Conservation (phyloP, 2,113 vertebrate genomes). For the human region GRCh38 chrX:142073001-142073500, state of each 20-base stretch:
- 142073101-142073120: not conserved
- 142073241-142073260: not conserved
- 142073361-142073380: not conserved
- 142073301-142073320: not conserved
- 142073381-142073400: not conserved
- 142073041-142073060: not conserved
- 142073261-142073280: not conserved
- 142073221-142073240: not conserved
- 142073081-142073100: not conserved
- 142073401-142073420: not conserved
- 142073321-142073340: not conserved
- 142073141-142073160: not conserved
- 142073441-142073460: not conserved
- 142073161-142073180: not conserved
- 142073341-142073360: not conserved
- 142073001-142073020: not conserved
- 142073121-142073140: not conserved
- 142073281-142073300: not conserved
- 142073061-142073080: not conserved
- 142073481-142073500: not conserved
- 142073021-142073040: not conserved
- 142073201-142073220: not conserved
- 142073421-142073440: not conserved
- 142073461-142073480: not conserved
- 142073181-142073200: not conserved